These are phyloP conservation scores for Phaonia tiefii DNA, from an alignment of 2,888 invertebrate genomes.

Conservation along the genomic window DNA sequence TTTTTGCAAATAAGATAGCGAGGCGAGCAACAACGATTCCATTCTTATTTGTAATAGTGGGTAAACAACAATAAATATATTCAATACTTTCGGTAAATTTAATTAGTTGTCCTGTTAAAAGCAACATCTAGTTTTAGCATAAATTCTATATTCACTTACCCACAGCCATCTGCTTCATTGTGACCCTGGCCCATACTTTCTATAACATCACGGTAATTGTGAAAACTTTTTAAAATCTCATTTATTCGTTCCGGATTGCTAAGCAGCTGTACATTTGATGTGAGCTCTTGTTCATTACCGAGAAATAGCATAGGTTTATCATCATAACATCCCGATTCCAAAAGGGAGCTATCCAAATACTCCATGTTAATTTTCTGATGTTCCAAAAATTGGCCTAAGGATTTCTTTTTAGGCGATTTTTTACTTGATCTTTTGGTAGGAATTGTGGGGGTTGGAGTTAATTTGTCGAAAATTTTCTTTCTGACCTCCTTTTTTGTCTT, in stretches of 20 bases:
- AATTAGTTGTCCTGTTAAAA: not conserved
- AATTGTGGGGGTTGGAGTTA: constrained; percentile 62
- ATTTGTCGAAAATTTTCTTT: constrained; percentile 71
- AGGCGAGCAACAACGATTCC: too few species aligned
- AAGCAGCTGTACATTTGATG: constrained; percentile 67
- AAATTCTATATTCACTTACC: constrained; percentile 35
- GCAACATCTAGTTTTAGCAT: too few species aligned
- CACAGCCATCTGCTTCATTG: constrained; percentile 67
- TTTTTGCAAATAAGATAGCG: too few species aligned
- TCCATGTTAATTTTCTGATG: constrained; percentile 78
- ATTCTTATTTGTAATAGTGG: not conserved
- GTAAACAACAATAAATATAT: too few species aligned
- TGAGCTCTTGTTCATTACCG: constrained; percentile 72
- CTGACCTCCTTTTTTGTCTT: constrained; percentile 80
- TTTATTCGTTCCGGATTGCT: constrained; percentile 72
- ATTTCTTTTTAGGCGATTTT: constrained; percentile 28
- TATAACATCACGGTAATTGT: constrained; percentile 77
- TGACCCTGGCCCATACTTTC: constrained; percentile 76
- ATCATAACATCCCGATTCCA: constrained; percentile 75
- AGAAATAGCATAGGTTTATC: constrained; percentile 78
- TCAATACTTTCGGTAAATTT: not conserved
- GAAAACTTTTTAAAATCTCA: constrained; percentile 77
- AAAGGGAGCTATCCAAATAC: constrained; percentile 72
- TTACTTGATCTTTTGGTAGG: constrained; percentile 21
- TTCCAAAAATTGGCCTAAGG: constrained; percentile 74